Percentiles rank a stretch among this genome's conserved stretches.
Conservation (phyloP, 2,797 vertebrate species). For the Chloroceryle inda region DNA sequence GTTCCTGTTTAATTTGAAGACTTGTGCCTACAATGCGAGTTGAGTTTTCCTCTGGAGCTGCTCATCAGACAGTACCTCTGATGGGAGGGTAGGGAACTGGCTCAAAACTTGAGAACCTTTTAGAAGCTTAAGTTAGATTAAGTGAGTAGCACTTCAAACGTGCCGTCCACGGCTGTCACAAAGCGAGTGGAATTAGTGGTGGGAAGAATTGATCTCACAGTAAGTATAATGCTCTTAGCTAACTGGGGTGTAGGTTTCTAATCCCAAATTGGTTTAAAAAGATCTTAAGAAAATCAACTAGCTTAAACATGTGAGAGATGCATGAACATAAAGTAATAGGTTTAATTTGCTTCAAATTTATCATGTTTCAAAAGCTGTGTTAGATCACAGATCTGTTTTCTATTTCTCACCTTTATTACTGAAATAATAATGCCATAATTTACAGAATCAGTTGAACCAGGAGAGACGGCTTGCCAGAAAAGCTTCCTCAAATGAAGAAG, state of each 20-base stretch:
- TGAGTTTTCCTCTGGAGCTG: neutral
- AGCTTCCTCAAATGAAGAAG: constrained; percentile 81
- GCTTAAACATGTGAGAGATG: neutral
- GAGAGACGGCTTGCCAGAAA: constrained; percentile 83
- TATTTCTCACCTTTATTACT: neutral
- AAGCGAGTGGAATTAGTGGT: neutral
- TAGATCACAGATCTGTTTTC: neutral
- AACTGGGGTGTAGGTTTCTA: neutral
- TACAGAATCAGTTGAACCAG: constrained; percentile 80
- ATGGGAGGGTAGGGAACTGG: neutral
- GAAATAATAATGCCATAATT: constrained; percentile 22
- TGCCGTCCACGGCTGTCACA: neutral
- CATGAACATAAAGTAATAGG: neutral
- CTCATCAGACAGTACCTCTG: neutral
- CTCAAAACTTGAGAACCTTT: constrained; percentile 8
- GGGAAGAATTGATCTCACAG: neutral
- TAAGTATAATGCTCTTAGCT: constrained; percentile 9
- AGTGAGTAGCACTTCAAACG: neutral
- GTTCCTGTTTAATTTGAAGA: neutral
- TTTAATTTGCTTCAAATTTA: neutral
- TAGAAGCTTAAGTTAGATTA: constrained; percentile 10
- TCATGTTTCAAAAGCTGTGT: neutral
- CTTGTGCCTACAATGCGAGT: neutral
- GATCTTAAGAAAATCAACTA: neutral
- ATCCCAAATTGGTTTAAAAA: constrained; percentile 8